phyloP scores from a whole-genome alignment of 2,797 vertebrate species.

The Helostoma temminkii region DNA sequence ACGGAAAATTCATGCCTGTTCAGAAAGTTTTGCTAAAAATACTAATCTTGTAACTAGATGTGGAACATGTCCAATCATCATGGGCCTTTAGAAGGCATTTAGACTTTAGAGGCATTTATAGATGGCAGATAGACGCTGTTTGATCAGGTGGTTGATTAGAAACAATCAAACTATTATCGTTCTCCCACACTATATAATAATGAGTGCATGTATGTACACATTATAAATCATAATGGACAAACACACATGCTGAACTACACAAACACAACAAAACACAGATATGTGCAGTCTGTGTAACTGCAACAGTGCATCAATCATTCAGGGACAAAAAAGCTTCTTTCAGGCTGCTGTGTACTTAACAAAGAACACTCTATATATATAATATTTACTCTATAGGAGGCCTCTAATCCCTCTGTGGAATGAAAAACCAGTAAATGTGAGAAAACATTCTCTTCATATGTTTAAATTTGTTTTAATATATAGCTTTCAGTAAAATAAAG shows the following conservation, averaged over 20 bases:
- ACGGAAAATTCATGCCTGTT: no score
- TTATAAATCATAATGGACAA: conserved; percentile 47
- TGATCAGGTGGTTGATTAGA: conserved; percentile 64
- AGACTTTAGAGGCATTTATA: conserved; percentile 23
- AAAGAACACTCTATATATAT: neutral
- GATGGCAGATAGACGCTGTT: conserved; percentile 42
- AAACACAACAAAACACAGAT: conserved; percentile 46
- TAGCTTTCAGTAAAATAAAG: neutral
- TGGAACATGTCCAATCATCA: neutral
- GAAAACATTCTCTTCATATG: neutral
- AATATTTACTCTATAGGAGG: conserved; percentile 36
- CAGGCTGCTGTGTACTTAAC: neutral
- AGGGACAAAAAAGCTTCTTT: conserved; percentile 41
- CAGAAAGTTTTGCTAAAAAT: no score
- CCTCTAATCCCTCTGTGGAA: neutral
- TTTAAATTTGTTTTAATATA: neutral
- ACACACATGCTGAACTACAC: conserved; percentile 21
- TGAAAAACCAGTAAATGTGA: neutral
- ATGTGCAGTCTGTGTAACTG: conserved; percentile 1
- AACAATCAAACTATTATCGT: conserved; percentile 31
- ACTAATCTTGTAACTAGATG: no score
- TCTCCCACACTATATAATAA: neutral
- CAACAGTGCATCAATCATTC: conserved; percentile 53
- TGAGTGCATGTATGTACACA: conserved; percentile 18
- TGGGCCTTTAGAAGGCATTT: neutral